phyloP scores from a whole-genome alignment of 2,888 invertebrate species.

The Dicyrtoma fusca region DNA sequence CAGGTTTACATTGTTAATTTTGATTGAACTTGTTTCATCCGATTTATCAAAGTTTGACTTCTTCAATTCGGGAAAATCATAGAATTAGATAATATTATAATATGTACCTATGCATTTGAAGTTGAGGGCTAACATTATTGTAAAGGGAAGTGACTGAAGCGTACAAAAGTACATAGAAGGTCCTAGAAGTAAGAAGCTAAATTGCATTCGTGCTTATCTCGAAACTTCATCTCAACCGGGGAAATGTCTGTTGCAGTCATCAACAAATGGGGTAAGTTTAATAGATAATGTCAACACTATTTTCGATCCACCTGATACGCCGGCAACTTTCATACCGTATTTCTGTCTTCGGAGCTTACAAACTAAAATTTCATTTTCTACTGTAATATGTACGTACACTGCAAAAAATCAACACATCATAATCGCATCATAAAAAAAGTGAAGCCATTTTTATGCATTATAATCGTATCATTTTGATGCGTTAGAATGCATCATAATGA shows the following conservation, averaged over 20 bases:
- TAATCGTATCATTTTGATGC: too few relatives aligned
- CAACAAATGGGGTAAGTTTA: slow-evolving; percentile 35
- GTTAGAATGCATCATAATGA: too few relatives aligned
- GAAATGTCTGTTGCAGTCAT: slow-evolving; percentile 32
- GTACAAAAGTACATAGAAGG: background rate
- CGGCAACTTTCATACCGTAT: slow-evolving; percentile 5
- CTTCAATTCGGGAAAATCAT: slow-evolving; percentile 1
- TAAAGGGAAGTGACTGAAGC: background rate
- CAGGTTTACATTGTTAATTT: background rate
- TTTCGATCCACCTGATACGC: slow-evolving; percentile 21
- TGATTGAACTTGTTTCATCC: background rate
- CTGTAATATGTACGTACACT: background rate
- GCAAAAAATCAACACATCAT: too few relatives aligned
- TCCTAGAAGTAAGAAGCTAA: background rate
- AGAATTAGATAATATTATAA: background rate
- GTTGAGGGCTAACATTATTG: too few relatives aligned
- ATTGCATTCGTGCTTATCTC: slow-evolving; percentile 29
- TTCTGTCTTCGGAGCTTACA: background rate
- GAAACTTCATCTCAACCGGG: slow-evolving; percentile 18
- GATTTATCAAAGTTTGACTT: background rate
- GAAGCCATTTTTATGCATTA: too few relatives aligned
- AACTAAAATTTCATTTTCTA: background rate
- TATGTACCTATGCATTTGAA: too few relatives aligned
- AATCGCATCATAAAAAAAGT: too few relatives aligned
- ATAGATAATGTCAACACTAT: slow-evolving; percentile 40